Evolutionary conservation across 2,888 invertebrate species (phyloP), one percentile per base, ranked within the genome.

Genomic region (Apamea sordens): DNA sequence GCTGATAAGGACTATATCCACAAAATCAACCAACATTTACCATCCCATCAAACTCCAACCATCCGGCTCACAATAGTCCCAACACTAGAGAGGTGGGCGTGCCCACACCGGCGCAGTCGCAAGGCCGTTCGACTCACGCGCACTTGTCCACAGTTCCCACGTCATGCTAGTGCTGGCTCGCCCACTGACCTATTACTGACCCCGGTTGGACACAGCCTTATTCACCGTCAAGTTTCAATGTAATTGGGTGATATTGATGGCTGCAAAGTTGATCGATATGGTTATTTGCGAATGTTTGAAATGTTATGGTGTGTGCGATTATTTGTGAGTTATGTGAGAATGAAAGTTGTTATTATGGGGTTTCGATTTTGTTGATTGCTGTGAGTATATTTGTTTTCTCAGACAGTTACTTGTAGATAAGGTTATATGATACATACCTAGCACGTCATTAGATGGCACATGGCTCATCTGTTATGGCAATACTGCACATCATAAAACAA

Each of bases 111-210:
- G 80, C 82, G 80, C 85, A 24, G 78, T 67, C 86, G 87, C 90
- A 90, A 90, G 90, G 90, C 82, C 90, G 90, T 69, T 61, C 81
- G 75, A 78, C 83, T 89, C 90, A 90, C 90, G 90, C 88, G 84
- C 89, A 89, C 89, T 89, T 89, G 89, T 86, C 79, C 84, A 70
- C 69, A 36, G 83, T 90, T 90, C 90, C 90, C 90, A 90, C 89
- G 88, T 85, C 80, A 76, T 71, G 78, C 83, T 74, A 8, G 65
- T 10, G 50, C 77, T 47, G 80, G 79, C 88, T 88, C 89, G 90
- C 89, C 89, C 82, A 87, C 79, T 89, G 84, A 87, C 87, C 87
- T 89, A 86, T 82, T 76, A 69, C 70, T 88, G 87, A 87, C 87
- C 86, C 84, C 76, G 67, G 72, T 80, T 78, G 82, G 88, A 86